Percentiles rank a stretch among this genome's conserved stretches.
Conservation (phyloP, 2,888 invertebrate species). For the Ophioninae sp. region DNA sequence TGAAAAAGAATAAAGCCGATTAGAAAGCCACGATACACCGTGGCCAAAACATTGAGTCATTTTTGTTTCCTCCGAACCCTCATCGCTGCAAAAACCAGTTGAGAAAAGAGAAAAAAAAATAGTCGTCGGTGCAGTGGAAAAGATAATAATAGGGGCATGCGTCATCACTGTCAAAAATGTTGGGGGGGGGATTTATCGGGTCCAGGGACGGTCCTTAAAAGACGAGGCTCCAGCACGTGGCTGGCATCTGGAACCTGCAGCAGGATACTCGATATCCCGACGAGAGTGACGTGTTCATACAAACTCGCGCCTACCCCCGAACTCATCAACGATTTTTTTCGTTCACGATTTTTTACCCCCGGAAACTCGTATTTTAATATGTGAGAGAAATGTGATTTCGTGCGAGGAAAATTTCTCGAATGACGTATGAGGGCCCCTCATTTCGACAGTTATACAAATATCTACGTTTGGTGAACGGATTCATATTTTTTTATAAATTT, state of each 20-base stretch:
- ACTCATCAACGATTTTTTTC: conserved; percentile 24
- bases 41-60: conserved; percentile 17
- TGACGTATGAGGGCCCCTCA: conserved; percentile 2
- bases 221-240: conserved; percentile 46
- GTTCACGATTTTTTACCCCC: background rate
- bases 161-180: conserved; percentile 30
- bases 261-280: conserved; percentile 20
- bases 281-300: conserved; percentile 37
- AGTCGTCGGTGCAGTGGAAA: background rate
- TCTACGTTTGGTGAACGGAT: too few species aligned
- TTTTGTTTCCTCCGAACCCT: background rate
- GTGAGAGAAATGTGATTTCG: background rate
- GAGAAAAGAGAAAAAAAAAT: background rate
- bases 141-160: conserved; percentile 7
- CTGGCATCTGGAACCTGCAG: conserved; percentile 47
- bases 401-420: background rate
- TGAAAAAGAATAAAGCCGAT: conserved; percentile 8
- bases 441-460: background rate
- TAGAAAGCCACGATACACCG: background rate
- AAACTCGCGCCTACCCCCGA: conserved; percentile 9
- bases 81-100: conserved; percentile 16
- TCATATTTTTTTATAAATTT: too few species aligned
- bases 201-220: conserved; percentile 50
- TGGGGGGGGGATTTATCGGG: conserved; percentile 6
- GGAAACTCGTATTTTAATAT: conserved; percentile 25